Base-by-base conservation (phyloP, 2,113 vertebrate genomes). In the cattle (Bos taurus) region DNA sequence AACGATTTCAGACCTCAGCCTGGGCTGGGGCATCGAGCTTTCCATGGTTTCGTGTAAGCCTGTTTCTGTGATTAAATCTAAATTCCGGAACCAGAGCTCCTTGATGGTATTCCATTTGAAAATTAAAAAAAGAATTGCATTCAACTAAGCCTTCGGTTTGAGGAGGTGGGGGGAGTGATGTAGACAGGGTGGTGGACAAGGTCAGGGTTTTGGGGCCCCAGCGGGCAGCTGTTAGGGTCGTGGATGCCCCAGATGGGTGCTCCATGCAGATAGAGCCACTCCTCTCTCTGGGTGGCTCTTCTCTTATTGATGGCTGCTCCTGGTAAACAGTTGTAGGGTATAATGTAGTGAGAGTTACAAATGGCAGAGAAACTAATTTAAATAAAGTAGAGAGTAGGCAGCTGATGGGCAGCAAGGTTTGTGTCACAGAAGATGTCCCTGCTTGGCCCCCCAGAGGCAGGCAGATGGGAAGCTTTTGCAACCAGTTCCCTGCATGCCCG, bases 81-180 rank as follows among this genome's bases (percentile, higher is more conserved):
- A 95, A 98, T 98, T 97, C 88, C 83, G 95, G 89, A 83, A 95
- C 46, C 90, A 95, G 93, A 98, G 95, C 96, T 96, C 97, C 96
- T 98, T 96, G 91, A 97, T 95, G 77, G 97, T 97, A 97, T 96
- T 97, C 97, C 96, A 93, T 96, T 96, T 95, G 97, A 95, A 97
- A 97, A 96, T 94, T 97, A 97, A 96, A 77, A 96, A 98, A 97
- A 95, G 90, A 98, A 98, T 97, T 0, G 56, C 90, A 93, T 96
- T 94, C 95, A 98, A 96, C 93, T 98, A 97, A 98, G 43, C 71
- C 62, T 93, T 91, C 26, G 17, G 12, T 81, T 43, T 71, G 67
- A 90, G 46, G 67, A 82, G 17, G 23, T 8, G 28, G 2, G 33
- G 33, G 6, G 5, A 54, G 23, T 2, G 0, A 21, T 40, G 15